These are phyloP conservation scores for Apocheima hispidaria DNA, from an alignment of 2,888 invertebrate genomes.

Conservation along the genomic window DNA sequence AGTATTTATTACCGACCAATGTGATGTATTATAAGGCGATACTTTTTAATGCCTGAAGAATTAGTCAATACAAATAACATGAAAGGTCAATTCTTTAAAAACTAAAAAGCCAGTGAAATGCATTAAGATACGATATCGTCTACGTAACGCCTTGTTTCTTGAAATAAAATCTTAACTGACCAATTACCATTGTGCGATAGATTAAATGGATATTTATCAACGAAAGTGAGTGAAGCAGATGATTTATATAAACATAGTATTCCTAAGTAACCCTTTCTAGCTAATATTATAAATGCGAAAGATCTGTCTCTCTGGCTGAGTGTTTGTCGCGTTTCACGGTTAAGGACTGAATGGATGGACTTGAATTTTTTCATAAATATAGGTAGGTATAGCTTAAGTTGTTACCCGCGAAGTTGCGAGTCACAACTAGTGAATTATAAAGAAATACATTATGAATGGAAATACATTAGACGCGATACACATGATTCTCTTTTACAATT, in stretches of 20 bases:
- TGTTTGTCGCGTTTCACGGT: too few species aligned
- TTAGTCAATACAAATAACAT: constrained; percentile 77
- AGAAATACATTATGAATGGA: constrained; percentile 58
- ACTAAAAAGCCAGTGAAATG: constrained; percentile 17
- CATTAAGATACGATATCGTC: constrained; percentile 1
- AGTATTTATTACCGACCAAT: constrained; percentile 80
- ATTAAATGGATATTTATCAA: constrained; percentile 20
- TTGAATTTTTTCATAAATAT: too few species aligned
- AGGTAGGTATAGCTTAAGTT: too few species aligned
- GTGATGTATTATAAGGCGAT: constrained; percentile 78
- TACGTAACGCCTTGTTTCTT: constrained; percentile 3
- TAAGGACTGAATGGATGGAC: too few species aligned
- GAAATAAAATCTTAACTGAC: background rate
- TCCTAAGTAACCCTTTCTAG: too few species aligned
- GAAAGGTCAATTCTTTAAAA: constrained; percentile 42
- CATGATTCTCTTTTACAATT: constrained; percentile 48
- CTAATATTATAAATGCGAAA: too few species aligned
- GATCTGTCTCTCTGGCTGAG: too few species aligned
- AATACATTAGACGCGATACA: constrained; percentile 61
- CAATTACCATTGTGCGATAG: constrained; percentile 5
- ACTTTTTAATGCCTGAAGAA: constrained; percentile 77
- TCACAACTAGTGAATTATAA: constrained; percentile 49
- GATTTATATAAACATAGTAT: constrained; percentile 45
- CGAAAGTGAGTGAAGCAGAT: constrained; percentile 41
- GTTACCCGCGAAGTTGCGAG: too few species aligned